Percentiles rank a stretch among this genome's conserved stretches.
Evolutionary conservation across 2,113 vertebrate species (phyloP).

Genomic region (Cavia porcellus): DNA sequence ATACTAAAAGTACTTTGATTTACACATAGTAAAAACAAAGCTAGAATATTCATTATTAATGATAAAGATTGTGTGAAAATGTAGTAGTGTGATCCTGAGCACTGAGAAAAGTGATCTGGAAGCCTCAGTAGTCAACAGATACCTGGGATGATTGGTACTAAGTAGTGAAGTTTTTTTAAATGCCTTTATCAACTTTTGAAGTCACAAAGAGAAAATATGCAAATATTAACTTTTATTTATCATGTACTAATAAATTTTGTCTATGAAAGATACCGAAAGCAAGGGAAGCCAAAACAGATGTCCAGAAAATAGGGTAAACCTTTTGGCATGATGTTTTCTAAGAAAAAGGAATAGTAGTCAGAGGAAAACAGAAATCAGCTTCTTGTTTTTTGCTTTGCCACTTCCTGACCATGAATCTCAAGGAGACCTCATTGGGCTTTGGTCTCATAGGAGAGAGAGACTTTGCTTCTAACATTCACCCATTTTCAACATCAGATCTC

Average conservation of each 20-base stretch:
- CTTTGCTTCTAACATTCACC: not conserved
- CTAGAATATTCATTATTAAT: not conserved
- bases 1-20: not conserved
- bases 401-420: not conserved
- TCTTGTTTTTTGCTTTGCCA: not conserved
- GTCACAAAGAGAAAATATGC: not conserved
- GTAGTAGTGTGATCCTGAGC: not conserved
- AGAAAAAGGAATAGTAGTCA: not conserved
- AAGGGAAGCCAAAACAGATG: not conserved
- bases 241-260: not conserved
- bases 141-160: not conserved
- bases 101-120: not conserved
- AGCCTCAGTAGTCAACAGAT: not conserved
- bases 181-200: not conserved
- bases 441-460: not conserved
- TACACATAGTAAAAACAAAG: conserved; percentile 26
- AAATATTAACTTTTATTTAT: not conserved
- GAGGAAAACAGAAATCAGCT: not conserved
- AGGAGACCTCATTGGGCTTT: not conserved
- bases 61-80: not conserved
- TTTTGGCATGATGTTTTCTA: not conserved
- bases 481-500: not conserved
- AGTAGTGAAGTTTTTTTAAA: not conserved
- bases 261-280: not conserved
- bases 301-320: not conserved